Percentiles rank a stretch among this genome's conserved stretches.
phyloP scores from a whole-genome alignment of 2,888 invertebrate genomes.

The Xestoiulus laeticollis region DNA sequence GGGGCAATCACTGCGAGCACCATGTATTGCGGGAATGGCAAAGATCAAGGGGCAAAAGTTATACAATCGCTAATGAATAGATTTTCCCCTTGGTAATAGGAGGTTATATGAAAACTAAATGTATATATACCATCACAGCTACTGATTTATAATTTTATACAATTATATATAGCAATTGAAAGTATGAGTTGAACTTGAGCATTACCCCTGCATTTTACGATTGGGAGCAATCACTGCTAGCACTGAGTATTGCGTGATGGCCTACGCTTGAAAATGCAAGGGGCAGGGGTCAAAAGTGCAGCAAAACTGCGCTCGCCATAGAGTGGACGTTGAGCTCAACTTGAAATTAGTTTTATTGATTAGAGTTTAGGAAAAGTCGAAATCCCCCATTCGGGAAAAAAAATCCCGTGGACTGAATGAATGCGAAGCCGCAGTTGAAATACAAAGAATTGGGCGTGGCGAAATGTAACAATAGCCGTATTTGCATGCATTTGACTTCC shows the following conservation, averaged over 20 bases:
- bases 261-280: background rate
- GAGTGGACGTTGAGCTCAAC: background rate
- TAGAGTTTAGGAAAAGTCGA: background rate
- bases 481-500: slow-evolving; percentile 30
- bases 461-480: background rate
- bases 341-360: slow-evolving; percentile 29
- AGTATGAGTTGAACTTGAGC: too few relatives aligned
- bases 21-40: too few relatives aligned
- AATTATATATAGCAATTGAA: too few relatives aligned
- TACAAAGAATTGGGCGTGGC: slow-evolving; percentile 17
- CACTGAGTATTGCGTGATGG: background rate
- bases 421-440: background rate
- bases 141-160: too few relatives aligned
- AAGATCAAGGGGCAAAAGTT: too few relatives aligned
- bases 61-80: too few relatives aligned
- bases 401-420: background rate
- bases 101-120: too few relatives aligned
- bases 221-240: background rate
- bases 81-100: too few relatives aligned
- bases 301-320: background rate
- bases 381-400: background rate
- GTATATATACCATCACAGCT: too few relatives aligned
- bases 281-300: background rate
- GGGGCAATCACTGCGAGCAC: too few relatives aligned
- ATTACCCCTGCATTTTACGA: background rate